Evolutionary conservation across 2,888 invertebrate species (phyloP), one percentile per base, ranked within the genome.

Genomic region (Drosophila atroscutellata): DNA sequence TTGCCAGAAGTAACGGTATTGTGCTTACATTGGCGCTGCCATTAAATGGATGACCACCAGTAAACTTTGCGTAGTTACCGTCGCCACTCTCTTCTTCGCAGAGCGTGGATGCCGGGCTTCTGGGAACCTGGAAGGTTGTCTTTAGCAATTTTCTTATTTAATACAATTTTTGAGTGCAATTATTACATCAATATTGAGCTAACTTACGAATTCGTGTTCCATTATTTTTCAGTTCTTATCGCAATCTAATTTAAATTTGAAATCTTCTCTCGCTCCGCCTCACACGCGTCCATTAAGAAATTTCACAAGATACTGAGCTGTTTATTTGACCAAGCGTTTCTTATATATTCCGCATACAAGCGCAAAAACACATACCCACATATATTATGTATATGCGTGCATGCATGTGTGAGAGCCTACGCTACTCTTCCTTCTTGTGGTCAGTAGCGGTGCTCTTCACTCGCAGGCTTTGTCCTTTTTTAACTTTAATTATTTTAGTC

Each of bases 271-370:
- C 18, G 26, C n/a, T 24, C n/a, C 1, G 2, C 3, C 11, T 37
- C 2, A 20, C 55, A 0, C 45, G 54, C 24, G 28, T 1, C 15
- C 65, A 13, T 15, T n/a, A 20, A 1, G 20, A 47, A 62, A 51
- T 55, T 77, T 51, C 58, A 56, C 47, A 72, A 49, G 39, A 24
- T 59, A 75, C 75, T 75, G 55, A 55, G 2, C n/a, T 13, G 32
- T 0, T 18, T 24, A 20, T 30, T 30, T 13, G 18, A 15, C 18
- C 5, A 26, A 28, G 32, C 9, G 49, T 24, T 30, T 30, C 20
- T 72, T 75, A 42, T 77, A 72, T 72, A 62, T 51, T 56, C 2
- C 37, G 55, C 74, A 50, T 26, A 47, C 49, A 55, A 36, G 45
- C 11, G 1, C 42, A 34, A 45, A 20, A 11, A 13, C 37, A 28